phyloP scores from a whole-genome alignment of 2,113 vertebrate genomes.

The Catharus bicknelli region DNA sequence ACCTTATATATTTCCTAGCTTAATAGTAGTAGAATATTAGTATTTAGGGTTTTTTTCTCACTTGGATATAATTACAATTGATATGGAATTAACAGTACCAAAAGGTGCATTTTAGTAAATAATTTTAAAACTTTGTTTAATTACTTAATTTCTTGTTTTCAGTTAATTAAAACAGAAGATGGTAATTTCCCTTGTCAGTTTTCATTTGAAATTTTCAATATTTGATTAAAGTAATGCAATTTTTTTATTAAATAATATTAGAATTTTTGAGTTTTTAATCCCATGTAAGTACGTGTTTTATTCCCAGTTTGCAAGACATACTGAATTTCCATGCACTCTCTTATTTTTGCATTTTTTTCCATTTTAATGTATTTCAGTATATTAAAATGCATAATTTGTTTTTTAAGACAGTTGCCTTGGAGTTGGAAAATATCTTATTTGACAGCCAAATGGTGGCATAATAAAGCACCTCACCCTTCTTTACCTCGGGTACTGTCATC shows the following conservation, averaged over 20 bases:
- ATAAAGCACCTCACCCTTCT: slow-evolving; percentile 22
- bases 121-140: background rate
- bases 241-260: background rate
- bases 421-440: slow-evolving; percentile 52
- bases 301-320: background rate
- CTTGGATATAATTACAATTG: background rate
- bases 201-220: background rate
- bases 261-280: background rate
- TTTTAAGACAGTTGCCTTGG: background rate
- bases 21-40: background rate
- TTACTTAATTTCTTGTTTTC: background rate
- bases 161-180: background rate
- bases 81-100: background rate
- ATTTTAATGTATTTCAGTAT: background rate
- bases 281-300: background rate
- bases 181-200: background rate
- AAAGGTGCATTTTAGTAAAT: background rate
- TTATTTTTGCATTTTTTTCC: background rate
- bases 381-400: slow-evolving; percentile 5
- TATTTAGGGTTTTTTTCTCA: accelerated
- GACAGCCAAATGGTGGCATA: slow-evolving; percentile 33
- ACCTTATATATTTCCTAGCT: background rate
- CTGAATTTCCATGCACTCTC: background rate
- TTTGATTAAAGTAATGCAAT: background rate
- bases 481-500: background rate